Evolutionary conservation across 2,113 vertebrate species (phyloP).

Genomic region (sheep (Ovis aries)): DNA sequence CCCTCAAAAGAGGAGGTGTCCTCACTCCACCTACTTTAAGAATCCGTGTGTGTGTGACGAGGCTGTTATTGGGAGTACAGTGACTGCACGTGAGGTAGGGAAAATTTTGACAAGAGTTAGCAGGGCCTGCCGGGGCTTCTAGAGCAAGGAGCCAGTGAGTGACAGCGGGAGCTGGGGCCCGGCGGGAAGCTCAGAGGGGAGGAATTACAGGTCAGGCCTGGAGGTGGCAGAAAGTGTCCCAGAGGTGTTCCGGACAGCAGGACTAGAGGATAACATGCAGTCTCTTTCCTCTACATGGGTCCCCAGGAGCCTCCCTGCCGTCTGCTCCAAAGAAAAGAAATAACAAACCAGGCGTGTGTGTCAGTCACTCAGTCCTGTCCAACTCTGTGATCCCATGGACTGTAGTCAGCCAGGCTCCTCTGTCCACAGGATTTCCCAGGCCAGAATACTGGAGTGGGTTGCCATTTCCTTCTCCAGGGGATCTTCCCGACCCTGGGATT

Average conservation of each 20-base stretch:
- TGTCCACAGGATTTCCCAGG: not conserved
- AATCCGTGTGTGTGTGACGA: not conserved
- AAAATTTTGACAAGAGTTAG: not conserved
- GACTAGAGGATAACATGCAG: not conserved
- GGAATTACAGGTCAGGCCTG: too few species aligned
- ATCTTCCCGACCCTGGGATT: not conserved
- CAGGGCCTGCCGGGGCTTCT: not conserved
- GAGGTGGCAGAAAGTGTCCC: not conserved
- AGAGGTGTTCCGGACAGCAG: not conserved
- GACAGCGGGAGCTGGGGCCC: not conserved
- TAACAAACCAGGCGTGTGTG: not conserved
- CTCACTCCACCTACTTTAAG: not conserved
- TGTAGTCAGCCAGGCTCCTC: not conserved
- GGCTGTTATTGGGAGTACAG: not conserved
- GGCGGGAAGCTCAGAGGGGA: not conserved
- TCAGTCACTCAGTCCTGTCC: not conserved
- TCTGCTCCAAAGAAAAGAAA: not conserved
- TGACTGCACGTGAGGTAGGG: not conserved
- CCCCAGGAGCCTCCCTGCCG: not conserved
- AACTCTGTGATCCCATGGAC: not conserved
- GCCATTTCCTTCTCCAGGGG: not conserved
- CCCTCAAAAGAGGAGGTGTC: not conserved
- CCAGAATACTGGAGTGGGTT: not conserved
- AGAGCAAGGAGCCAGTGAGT: not conserved
- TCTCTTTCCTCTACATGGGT: not conserved